Conservation (phyloP, 2,888 invertebrate genomes). For the Gryllus longicercus region DNA sequence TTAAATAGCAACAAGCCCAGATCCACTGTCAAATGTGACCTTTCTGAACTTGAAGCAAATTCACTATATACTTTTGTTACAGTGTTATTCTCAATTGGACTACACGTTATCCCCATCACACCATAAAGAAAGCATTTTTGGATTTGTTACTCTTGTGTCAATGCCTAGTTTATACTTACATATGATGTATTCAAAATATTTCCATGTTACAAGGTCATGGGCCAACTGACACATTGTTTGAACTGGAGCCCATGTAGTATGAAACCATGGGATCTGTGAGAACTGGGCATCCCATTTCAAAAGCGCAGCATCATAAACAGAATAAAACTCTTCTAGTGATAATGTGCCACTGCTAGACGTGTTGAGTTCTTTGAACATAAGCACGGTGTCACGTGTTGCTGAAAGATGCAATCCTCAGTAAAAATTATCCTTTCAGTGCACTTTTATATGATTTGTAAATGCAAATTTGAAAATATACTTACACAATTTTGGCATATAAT, state of each 20-base stretch:
- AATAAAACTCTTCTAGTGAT: conserved; percentile 68
- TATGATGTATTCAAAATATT: conserved; percentile 68
- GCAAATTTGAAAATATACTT: conserved; percentile 41
- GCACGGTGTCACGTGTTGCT: conserved; percentile 69
- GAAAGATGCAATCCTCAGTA: conserved; percentile 28
- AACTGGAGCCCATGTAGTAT: conserved; percentile 57
- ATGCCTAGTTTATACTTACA: conserved; percentile 54
- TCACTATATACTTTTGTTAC: too few relatives aligned
- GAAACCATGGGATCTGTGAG: conserved; percentile 70
- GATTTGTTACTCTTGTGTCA: too few relatives aligned
- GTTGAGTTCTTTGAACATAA: conserved; percentile 79
- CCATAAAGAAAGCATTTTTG: too few relatives aligned
- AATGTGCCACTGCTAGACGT: conserved; percentile 62
- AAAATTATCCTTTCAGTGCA: background rate
- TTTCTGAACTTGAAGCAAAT: too few relatives aligned
- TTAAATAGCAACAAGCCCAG: too few relatives aligned
- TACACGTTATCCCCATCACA: too few relatives aligned
- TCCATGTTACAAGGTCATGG: conserved; percentile 62
- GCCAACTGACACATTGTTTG: conserved; percentile 61
- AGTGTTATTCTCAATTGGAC: too few relatives aligned
- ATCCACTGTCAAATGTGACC: too few relatives aligned
- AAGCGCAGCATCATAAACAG: conserved; percentile 67
- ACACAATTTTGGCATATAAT: conserved; percentile 71
- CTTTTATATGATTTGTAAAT: too few relatives aligned
- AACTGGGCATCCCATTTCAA: conserved; percentile 69